Evolutionary conservation across 2,888 invertebrate genomes (phyloP).

Genomic region (Andrena haemorrhoa): DNA sequence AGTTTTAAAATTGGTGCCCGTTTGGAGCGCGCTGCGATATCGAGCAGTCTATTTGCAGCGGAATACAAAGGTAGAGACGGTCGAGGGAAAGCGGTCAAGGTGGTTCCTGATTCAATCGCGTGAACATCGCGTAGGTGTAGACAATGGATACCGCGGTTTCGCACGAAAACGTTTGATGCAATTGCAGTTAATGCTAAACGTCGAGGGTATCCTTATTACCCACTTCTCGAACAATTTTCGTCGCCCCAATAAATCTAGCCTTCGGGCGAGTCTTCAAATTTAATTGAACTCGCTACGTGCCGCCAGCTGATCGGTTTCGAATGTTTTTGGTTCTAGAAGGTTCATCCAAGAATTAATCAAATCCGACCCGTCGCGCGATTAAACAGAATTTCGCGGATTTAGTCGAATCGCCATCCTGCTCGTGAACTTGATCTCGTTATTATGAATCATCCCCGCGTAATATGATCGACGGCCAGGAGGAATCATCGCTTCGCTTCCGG

Average conservation of each 20-base stretch:
- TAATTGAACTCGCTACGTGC: background rate
- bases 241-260: background rate
- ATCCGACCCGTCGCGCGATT: constrained; percentile 8
- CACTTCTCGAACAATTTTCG: background rate
- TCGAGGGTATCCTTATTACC: constrained; percentile 4
- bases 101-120: constrained; percentile 30
- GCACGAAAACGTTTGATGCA: constrained; percentile 1
- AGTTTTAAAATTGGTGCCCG: constrained; percentile 27
- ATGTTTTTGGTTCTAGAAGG: background rate
- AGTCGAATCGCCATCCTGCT: background rate
- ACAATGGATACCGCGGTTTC: background rate
- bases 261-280: background rate
- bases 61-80: constrained; percentile 12
- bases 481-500: constrained; percentile 45
- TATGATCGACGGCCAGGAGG: constrained; percentile 43
- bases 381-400: constrained; percentile 23
- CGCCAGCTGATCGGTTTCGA: background rate
- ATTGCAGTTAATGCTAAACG: background rate
- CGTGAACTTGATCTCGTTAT: constrained; percentile 43
- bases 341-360: background rate
- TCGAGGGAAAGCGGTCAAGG: constrained; percentile 50
- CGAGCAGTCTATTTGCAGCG: constrained; percentile 39
- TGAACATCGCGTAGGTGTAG: constrained; percentile 3
- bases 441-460: constrained; percentile 36
- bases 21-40: constrained; percentile 24